phyloP scores from a whole-genome alignment of 2,888 invertebrate species.

The Zelleria hepariella region DNA sequence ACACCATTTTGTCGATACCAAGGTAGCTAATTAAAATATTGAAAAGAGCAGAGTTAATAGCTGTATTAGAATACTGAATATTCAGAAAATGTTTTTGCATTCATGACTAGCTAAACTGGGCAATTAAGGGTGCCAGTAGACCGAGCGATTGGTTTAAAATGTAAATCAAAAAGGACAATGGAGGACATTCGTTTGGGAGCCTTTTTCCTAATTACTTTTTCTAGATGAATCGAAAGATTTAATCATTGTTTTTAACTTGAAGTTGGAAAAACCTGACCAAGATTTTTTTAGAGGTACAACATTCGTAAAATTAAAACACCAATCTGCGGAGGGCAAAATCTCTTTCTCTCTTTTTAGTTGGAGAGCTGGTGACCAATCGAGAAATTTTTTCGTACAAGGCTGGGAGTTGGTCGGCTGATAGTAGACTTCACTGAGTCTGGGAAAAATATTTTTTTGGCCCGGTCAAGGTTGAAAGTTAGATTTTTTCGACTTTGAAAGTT shows the following conservation, averaged over 20 bases:
- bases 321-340: no score
- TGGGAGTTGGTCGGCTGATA: no score
- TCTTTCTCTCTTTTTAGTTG: no score
- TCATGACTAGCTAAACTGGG: not conserved
- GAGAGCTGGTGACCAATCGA: no score
- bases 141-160: not conserved
- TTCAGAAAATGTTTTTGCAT: constrained; percentile 1
- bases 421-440: no score
- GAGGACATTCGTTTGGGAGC: not conserved
- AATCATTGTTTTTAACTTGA: not conserved
- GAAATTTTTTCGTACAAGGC: no score
- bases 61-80: not conserved
- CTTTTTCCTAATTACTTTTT: not conserved
- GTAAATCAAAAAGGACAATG: not conserved
- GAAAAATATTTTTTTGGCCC: no score
- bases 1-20: not conserved
- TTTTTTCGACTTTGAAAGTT: no score
- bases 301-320: no score
- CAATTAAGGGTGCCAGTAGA: not conserved
- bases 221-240: not conserved
- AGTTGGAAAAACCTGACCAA: no score
- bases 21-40: not conserved
- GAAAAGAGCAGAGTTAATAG: not conserved
- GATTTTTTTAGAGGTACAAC: no score
- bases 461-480: no score